These are phyloP conservation scores for Noctua comes DNA, from an alignment of 2,888 invertebrate species.

Conservation along the genomic window DNA sequence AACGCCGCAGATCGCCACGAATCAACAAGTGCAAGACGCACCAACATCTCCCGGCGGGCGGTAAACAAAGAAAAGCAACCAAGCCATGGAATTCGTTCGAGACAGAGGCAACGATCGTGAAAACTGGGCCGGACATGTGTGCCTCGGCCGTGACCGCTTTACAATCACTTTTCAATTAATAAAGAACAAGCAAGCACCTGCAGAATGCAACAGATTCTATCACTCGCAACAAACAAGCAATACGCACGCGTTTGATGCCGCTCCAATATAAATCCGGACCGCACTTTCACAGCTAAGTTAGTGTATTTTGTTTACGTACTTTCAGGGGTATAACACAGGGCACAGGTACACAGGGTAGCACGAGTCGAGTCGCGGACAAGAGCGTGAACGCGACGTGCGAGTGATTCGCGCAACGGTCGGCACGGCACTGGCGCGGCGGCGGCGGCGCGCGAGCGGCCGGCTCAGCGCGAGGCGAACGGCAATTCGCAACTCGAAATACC, in stretches of 20 bases:
- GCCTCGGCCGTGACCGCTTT: slow-evolving; percentile 89
- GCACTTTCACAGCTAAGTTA: slow-evolving; percentile 79
- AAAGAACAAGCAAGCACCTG: slow-evolving; percentile 88
- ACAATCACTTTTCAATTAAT: slow-evolving; percentile 90
- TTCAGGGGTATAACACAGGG: slow-evolving; percentile 80
- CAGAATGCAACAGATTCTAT: slow-evolving; percentile 86
- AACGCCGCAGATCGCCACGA: slow-evolving; percentile 61
- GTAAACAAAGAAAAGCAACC: slow-evolving; percentile 86
- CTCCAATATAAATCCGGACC: slow-evolving; percentile 80
- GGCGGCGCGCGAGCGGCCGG: slow-evolving; percentile 61
- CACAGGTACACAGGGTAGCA: slow-evolving; percentile 80
- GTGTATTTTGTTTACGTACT: slow-evolving; percentile 85
- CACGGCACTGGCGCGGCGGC: slow-evolving; percentile 75
- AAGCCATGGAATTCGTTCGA: slow-evolving; percentile 81
- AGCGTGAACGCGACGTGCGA: slow-evolving; percentile 64
- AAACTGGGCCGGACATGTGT: slow-evolving; percentile 90
- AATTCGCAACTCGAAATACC: slow-evolving; percentile 84
- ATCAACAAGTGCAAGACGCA: slow-evolving; percentile 81
- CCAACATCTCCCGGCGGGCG: slow-evolving; percentile 73
- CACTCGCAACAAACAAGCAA: slow-evolving; percentile 75
- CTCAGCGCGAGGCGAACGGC: slow-evolving; percentile 75
- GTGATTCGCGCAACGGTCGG: slow-evolving; percentile 69
- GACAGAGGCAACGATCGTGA: slow-evolving; percentile 84
- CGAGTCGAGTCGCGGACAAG: slow-evolving; percentile 70
- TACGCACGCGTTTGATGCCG: slow-evolving; percentile 78